A percentile compares a stretch with the other conserved stretches of the same genome.
These are phyloP conservation scores for Heliconius cydno DNA, from an alignment of 2,888 invertebrate genomes.

Conservation along the genomic window DNA sequence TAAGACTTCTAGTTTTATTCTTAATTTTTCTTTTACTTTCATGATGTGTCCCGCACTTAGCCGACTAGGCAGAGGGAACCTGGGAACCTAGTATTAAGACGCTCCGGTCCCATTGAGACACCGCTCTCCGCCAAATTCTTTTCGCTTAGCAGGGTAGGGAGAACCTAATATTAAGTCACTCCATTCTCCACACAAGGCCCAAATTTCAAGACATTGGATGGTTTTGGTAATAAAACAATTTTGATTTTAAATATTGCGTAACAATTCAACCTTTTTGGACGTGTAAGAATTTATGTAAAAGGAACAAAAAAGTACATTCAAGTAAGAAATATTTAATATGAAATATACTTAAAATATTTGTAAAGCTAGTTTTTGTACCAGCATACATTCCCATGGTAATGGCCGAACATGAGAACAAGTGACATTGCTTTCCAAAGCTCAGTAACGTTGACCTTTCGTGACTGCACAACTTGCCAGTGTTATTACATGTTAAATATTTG, in stretches of 20 bases:
- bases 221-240: background rate
- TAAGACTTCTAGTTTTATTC: background rate
- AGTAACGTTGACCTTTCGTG: constrained; percentile 12
- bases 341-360: background rate
- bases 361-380: background rate
- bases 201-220: too few species aligned
- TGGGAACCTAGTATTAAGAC: too few species aligned
- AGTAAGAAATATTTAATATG: background rate
- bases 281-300: background rate
- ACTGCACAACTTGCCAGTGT: background rate
- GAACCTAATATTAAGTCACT: too few species aligned
- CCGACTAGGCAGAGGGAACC: too few species aligned
- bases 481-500: too few species aligned
- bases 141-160: too few species aligned
- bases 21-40: too few species aligned
- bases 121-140: too few species aligned
- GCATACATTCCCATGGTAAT: constrained; percentile 19
- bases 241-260: background rate
- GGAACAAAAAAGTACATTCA: background rate
- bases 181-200: too few species aligned
- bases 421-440: constrained; percentile 28
- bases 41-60: too few species aligned
- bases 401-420: constrained; percentile 9
- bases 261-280: background rate
- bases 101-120: too few species aligned